Evolutionary conservation across 2,888 invertebrate genomes (phyloP).

Genomic region (Pollenia labialis): DNA sequence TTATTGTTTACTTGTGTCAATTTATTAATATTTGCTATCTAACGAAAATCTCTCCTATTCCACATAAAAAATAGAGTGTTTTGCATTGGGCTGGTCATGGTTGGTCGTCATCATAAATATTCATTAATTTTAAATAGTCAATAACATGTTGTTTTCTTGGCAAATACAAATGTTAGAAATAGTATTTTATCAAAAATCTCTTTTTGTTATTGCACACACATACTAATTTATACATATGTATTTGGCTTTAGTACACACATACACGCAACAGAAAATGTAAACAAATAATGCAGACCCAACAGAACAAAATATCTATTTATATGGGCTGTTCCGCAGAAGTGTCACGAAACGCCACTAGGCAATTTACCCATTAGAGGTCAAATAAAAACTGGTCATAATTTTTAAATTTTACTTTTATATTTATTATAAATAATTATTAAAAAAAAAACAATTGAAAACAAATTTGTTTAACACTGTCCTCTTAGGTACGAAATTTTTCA

Average conservation of each 20-base stretch:
- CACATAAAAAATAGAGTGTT: not conserved
- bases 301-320: no score
- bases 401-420: no score
- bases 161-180: constrained; percentile 41
- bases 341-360: no score
- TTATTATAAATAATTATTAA: no score
- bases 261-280: not conserved
- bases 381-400: no score
- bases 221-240: not conserved
- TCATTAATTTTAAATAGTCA: constrained; percentile 42
- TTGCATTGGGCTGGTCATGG: no score
- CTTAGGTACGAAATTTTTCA: no score
- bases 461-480: no score
- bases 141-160: constrained; percentile 53
- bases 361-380: no score
- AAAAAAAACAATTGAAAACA: no score
- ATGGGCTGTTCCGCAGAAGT: no score
- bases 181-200: constrained; percentile 41
- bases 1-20: constrained; percentile 25
- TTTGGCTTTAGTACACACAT: no score
- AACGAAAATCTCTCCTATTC: not conserved
- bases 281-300: not conserved
- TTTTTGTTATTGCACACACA: not conserved
- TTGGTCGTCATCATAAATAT: constrained; percentile 24
- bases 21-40: constrained; percentile 1